Conservation (phyloP, 2,113 vertebrate species). For the Nothoprocta pentlandii region DNA sequence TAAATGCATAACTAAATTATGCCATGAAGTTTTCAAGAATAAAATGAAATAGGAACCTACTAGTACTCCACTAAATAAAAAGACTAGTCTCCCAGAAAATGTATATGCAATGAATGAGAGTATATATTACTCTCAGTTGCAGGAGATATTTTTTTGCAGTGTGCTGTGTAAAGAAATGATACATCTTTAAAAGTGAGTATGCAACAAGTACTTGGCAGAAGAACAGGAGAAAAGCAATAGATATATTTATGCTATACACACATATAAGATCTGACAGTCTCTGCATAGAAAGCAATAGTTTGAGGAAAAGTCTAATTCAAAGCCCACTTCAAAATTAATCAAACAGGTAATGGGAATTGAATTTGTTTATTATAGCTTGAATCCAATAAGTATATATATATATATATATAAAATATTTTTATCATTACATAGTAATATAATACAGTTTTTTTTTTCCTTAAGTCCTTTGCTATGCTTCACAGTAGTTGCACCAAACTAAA, state of each 20-base stretch:
- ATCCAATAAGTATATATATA: not conserved
- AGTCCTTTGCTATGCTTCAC: not conserved
- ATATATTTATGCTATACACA: not conserved
- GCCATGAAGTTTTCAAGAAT: not conserved
- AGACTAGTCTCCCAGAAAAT: not conserved
- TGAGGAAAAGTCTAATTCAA: not conserved
- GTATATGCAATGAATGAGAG: rapidly evolving
- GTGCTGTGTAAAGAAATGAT: not conserved
- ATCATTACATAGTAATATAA: too few relatives aligned
- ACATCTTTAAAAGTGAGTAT: not conserved
- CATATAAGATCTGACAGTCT: not conserved
- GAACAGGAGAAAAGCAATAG: not conserved
- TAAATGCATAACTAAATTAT: not conserved
- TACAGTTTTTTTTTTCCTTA: not conserved
- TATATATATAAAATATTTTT: too few relatives aligned
- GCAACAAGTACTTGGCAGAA: not conserved
- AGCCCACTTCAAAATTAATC: not conserved
- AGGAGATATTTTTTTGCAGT: not conserved
- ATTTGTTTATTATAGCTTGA: not conserved
- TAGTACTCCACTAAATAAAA: not conserved
- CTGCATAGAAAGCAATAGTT: not conserved
- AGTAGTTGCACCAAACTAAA: not conserved
- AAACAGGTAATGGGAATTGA: not conserved
- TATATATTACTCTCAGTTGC: rapidly evolving
- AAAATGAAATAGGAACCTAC: not conserved